phyloP scores from a whole-genome alignment of 2,113 vertebrate species.

The Aptenodytes patagonicus region DNA sequence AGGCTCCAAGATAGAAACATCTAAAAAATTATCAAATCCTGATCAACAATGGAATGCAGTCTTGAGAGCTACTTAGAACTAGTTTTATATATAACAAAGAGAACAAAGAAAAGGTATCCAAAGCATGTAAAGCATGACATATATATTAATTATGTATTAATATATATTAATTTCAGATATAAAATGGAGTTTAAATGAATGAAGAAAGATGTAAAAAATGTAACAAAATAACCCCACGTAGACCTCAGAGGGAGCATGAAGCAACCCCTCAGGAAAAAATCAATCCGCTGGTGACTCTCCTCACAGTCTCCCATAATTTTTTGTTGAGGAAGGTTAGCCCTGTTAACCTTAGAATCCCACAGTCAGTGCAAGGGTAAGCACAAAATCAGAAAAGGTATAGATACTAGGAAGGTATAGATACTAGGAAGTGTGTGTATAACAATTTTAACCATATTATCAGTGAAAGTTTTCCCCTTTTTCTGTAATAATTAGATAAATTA shows the following conservation, averaged over 20 bases:
- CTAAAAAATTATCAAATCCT: background rate
- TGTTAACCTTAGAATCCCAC: background rate
- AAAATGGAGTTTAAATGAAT: background rate
- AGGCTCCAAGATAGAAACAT: background rate
- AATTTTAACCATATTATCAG: background rate
- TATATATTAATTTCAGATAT: background rate
- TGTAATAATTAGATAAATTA: background rate
- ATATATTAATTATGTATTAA: background rate
- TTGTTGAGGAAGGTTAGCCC: background rate
- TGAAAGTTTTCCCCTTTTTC: background rate
- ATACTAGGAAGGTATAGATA: background rate
- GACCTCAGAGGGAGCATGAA: background rate
- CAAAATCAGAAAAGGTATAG: background rate
- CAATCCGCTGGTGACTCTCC: background rate
- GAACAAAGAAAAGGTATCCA: background rate
- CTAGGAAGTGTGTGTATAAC: background rate
- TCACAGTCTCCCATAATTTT: background rate
- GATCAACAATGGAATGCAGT: background rate
- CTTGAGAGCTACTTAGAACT: background rate
- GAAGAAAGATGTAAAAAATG: background rate
- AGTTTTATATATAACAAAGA: background rate
- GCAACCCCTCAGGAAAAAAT: background rate
- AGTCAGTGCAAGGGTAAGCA: background rate
- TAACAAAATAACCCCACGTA: background rate
- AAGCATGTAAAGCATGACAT: background rate